phyloP scores from a whole-genome alignment of 35 echinoderm and acorn worm species.

The Diadema setosum region DNA sequence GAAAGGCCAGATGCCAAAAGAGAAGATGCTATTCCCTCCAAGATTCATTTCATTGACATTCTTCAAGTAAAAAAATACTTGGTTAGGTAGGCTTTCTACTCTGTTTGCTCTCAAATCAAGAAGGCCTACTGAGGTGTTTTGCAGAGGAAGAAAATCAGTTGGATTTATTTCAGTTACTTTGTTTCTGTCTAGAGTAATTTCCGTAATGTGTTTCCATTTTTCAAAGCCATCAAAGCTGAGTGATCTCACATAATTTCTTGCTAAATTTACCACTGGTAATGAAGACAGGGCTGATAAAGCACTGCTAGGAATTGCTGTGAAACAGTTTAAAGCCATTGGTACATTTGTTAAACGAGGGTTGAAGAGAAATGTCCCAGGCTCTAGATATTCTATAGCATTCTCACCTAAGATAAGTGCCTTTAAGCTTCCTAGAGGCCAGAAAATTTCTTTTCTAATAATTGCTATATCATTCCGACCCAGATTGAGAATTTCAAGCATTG shows the following conservation, averaged over 20 bases:
- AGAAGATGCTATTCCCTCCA: background rate
- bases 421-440: background rate
- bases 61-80: background rate
- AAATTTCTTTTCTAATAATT: background rate
- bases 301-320: background rate
- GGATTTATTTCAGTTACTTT: background rate
- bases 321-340: background rate
- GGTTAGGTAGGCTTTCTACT: background rate
- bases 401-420: background rate
- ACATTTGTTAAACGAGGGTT: background rate
- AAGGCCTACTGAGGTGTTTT: background rate
- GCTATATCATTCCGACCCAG: background rate
- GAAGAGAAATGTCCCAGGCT: background rate
- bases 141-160: background rate
- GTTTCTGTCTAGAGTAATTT: background rate
- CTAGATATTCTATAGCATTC: background rate
- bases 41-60: background rate
- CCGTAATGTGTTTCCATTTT: background rate
- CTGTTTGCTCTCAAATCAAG: background rate
- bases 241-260: background rate
- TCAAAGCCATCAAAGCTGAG: background rate
- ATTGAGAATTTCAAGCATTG: background rate
- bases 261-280: background rate
- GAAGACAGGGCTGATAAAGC: background rate
- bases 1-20: background rate